phyloP scores from a whole-genome alignment of 2,113 vertebrate species.

The Hippocampus guttulatus region DNA sequence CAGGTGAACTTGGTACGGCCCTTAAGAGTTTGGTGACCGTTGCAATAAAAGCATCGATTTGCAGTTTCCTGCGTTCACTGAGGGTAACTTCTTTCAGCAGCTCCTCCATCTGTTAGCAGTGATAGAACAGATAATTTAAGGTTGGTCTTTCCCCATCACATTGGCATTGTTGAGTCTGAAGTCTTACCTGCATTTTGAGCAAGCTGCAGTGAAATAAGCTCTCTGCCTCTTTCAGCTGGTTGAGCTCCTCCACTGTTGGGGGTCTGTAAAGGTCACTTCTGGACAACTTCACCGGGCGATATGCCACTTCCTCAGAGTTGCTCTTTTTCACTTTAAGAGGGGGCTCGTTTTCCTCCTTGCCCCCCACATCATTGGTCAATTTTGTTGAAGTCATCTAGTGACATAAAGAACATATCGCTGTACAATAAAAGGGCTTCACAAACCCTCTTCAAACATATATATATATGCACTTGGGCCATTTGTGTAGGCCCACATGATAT shows the following conservation, averaged over 20 bases:
- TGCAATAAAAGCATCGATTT: slow-evolving; percentile 79
- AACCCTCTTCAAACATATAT: neutral
- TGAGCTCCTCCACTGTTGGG: slow-evolving; percentile 88
- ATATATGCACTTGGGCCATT: neutral
- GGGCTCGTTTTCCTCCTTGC: slow-evolving; percentile 27
- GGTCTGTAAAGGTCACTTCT: slow-evolving; percentile 82
- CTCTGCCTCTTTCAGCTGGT: slow-evolving; percentile 87
- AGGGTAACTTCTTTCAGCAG: slow-evolving; percentile 87
- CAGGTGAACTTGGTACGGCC: slow-evolving; percentile 69
- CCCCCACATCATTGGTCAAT: neutral
- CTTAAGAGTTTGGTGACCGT: slow-evolving; percentile 76
- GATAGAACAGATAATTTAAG: neutral
- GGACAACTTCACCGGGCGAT: slow-evolving; percentile 78
- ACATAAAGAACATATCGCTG: neutral
- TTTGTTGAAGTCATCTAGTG: slow-evolving; percentile 44
- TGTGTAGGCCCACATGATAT: neutral
- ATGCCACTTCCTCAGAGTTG: slow-evolving; percentile 46
- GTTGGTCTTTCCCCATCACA: neutral
- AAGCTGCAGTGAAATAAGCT: slow-evolving; percentile 89
- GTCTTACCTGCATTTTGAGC: slow-evolving; percentile 85
- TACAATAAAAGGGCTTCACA: neutral
- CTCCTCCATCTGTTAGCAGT: slow-evolving; percentile 81
- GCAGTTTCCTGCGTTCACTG: slow-evolving; percentile 80
- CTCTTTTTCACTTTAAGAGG: slow-evolving; percentile 49
- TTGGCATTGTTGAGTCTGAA: neutral